phyloP scores from a whole-genome alignment of 2,113 vertebrate species.

The Corythoichthys intestinalis region DNA sequence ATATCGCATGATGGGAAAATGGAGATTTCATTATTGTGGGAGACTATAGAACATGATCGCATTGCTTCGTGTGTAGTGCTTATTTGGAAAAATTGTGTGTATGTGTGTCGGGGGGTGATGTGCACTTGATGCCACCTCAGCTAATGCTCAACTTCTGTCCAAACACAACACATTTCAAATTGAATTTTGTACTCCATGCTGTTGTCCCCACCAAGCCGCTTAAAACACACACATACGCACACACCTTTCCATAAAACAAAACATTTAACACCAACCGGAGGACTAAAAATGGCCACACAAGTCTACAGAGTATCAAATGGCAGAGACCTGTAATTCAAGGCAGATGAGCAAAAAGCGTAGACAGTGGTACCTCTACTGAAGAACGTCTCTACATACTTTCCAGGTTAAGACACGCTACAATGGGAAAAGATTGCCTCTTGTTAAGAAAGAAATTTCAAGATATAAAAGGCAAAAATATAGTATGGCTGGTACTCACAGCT shows the following conservation, averaged over 20 bases:
- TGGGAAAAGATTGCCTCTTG: too few relatives aligned
- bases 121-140: constrained; percentile 61
- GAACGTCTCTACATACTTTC: too few relatives aligned
- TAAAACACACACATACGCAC: constrained; percentile 29
- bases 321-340: constrained; percentile 82
- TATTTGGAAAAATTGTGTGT: constrained; percentile 19
- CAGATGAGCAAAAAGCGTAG: constrained; percentile 77
- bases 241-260: background rate
- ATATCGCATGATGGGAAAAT: constrained; percentile 21
- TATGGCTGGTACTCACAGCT: too few relatives aligned
- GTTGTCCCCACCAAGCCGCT: constrained; percentile 75
- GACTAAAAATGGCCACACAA: background rate
- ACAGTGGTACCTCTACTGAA: too few relatives aligned
- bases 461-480: too few relatives aligned
- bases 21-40: constrained; percentile 20
- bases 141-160: constrained; percentile 84
- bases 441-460: too few relatives aligned
- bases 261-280: background rate
- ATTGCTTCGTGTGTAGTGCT: constrained; percentile 13
- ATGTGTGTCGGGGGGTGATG: constrained; percentile 50
- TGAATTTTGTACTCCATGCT: constrained; percentile 86
- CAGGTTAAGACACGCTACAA: too few relatives aligned
- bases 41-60: constrained; percentile 20
- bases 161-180: constrained; percentile 79
- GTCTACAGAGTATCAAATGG: background rate